phyloP scores from a whole-genome alignment of 2,113 vertebrate genomes.

The Tylochromis polylepis region DNA sequence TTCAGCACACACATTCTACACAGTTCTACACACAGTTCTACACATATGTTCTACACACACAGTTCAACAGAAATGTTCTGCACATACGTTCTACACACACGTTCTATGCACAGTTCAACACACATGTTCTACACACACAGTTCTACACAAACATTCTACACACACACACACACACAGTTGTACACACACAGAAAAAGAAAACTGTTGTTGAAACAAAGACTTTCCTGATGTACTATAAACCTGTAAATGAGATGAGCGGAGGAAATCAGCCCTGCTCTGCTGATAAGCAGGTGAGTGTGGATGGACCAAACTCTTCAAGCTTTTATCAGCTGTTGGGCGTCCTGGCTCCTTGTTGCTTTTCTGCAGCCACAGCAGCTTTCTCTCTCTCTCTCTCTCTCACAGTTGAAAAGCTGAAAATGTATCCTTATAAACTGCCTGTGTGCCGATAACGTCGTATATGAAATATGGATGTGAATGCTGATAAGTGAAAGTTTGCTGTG shows the following conservation, averaged over 20 bases:
- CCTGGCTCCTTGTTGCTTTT: not conserved
- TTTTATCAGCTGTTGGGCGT: not conserved
- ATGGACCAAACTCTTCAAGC: not conserved
- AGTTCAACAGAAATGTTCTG: too few relatives aligned
- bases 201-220: not conserved
- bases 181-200: not conserved
- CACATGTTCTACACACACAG: not conserved
- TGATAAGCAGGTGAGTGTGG: not conserved
- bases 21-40: too few relatives aligned
- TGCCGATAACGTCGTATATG: not conserved
- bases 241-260: not conserved
- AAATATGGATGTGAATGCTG: not conserved
- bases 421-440: not conserved
- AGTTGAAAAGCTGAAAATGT: not conserved
- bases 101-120: too few relatives aligned
- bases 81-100: too few relatives aligned
- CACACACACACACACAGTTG: not conserved
- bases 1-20: too few relatives aligned
- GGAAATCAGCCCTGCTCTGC: not conserved
- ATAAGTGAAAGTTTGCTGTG: not conserved
- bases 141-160: too few relatives aligned
- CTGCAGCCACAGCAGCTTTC: not conserved
- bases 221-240: not conserved
- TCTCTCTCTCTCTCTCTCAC: not conserved
- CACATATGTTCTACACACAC: not conserved